Percentiles rank a stretch among this genome's conserved stretches.
phyloP scores from a whole-genome alignment of 1,140 invertebrate species.

The Leguminivora glycinivorella region DNA sequence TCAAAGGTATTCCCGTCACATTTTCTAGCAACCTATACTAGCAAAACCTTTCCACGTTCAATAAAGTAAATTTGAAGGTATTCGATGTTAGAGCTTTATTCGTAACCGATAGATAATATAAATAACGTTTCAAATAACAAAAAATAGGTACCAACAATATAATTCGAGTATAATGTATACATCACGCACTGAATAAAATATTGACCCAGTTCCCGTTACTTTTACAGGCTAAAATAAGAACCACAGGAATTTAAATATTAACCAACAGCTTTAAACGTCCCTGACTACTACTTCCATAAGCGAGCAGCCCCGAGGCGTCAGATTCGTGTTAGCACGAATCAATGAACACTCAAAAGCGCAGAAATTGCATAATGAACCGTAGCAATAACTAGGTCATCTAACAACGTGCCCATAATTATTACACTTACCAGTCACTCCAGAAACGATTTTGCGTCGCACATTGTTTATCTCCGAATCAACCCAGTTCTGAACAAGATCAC shows the following conservation, averaged over 20 bases:
- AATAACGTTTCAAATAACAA: neutral
- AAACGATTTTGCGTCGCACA: conserved; percentile 64
- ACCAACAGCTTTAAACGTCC: neutral
- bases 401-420: conserved; percentile 70
- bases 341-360: conserved; percentile 14
- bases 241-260: neutral
- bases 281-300: neutral
- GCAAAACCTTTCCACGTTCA: too few relatives aligned
- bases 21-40: too few relatives aligned
- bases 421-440: conserved; percentile 59
- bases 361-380: conserved; percentile 31
- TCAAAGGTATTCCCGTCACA: too few relatives aligned
- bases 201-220: neutral
- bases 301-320: neutral
- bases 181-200: neutral
- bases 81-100: too few relatives aligned
- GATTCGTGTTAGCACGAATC: neutral
- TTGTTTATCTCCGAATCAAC: conserved; percentile 40
- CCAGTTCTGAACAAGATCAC: conserved; percentile 29
- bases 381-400: conserved; percentile 64
- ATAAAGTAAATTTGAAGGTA: too few relatives aligned
- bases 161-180: neutral
- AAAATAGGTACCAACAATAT: neutral
- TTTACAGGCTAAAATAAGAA: neutral
- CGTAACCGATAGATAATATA: neutral